Evolutionary conservation across 2,888 invertebrate genomes (phyloP), one percentile per base, ranked within the genome.

Genomic region (Odontocolon sp.): DNA sequence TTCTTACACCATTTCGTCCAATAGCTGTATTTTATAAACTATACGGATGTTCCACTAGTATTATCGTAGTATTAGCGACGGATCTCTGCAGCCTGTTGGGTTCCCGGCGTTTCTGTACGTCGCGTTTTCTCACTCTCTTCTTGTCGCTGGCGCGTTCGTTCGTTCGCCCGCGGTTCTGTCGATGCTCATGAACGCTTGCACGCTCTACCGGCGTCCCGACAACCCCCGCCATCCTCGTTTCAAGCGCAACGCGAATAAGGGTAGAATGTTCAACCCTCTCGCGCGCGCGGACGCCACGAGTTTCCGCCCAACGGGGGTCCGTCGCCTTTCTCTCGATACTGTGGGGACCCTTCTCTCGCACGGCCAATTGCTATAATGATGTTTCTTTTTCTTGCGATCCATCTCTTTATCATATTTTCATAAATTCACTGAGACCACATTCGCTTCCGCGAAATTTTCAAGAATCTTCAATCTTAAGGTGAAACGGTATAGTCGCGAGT

Each of bases 201-300:
- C 54, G 75, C 59, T 57, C 40, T 42, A 38, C 59, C 54, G 63
- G 47, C 56, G 63, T 47, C 63, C 56, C 67, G 57, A 68, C 71
- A 71, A 64, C 56, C 63, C 63, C 50, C 56, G n/a, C 56, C 21
- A 28, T 47, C 33, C 1, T 28, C 38, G 33, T 26, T 16, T 2
- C 14, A 38, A 61, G 61, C 61, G 57, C 76, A 64, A 56, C 47
- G 57, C 63, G 72, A 72, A 77, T 68, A 77, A 67, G 68, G 56
- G 56, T 57, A 63, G 68, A 57, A 28, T 63, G 63, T 42, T 64
- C 67, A 72, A 38, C 77, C 66, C 67, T 28, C 47, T 8, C 67
- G 67, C 50, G 63, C 71, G 57, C 38, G 40, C 28, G 28, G 59
- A 61, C 61, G 42, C 72, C 28, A 3, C 9, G 16, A 8, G 36